Evolutionary conservation across 2,113 vertebrate genomes (phyloP).

Genomic region (Pterocles burchelli): DNA sequence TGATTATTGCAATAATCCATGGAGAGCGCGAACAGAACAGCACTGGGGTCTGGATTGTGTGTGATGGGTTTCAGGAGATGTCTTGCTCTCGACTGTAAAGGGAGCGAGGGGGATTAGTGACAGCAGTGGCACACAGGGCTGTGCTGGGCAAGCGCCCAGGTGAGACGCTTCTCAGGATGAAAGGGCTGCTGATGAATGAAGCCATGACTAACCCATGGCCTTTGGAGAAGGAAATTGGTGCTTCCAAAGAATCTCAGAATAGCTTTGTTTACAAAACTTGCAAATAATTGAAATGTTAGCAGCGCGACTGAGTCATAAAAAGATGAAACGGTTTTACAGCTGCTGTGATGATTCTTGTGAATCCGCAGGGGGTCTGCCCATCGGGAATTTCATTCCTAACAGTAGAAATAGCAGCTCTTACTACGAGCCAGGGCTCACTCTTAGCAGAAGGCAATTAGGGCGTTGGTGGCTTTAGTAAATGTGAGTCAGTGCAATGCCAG

Average conservation of each 20-base stretch:
- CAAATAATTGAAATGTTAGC: conserved; percentile 5
- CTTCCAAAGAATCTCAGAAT: not conserved
- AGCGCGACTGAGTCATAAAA: not conserved
- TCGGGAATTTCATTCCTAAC: not conserved
- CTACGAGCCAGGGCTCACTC: not conserved
- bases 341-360: not conserved
- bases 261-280: conserved; percentile 10
- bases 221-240: not conserved
- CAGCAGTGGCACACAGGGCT: not conserved
- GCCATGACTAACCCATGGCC: not conserved
- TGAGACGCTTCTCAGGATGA: not conserved
- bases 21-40: not conserved
- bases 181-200: not conserved
- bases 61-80: not conserved
- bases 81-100: not conserved
- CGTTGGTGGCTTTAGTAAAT: not conserved
- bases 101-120: accelerated
- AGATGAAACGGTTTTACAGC: not conserved
- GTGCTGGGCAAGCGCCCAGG: not conserved
- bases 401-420: not conserved
- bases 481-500: not conserved
- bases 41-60: not conserved
- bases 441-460: not conserved
- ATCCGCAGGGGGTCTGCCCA: not conserved
- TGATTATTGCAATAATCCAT: not conserved